Evolutionary conservation across 2,113 vertebrate genomes (phyloP).

Genomic region (Eurypyga helias): DNA sequence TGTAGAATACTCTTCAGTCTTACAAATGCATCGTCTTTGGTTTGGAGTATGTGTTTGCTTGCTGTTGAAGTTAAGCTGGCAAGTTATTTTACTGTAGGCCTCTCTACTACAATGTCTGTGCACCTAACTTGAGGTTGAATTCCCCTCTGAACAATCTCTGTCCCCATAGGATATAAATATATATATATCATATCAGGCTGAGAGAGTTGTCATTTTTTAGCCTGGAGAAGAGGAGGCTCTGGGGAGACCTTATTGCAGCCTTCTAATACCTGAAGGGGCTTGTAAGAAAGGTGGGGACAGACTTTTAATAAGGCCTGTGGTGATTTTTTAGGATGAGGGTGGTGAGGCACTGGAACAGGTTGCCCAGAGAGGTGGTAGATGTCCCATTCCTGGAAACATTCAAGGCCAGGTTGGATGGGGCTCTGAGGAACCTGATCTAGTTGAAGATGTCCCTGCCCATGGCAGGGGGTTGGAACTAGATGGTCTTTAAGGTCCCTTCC

Average conservation of each 20-base stretch:
- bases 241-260: accelerated
- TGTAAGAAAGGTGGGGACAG: neutral
- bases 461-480: neutral
- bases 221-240: neutral
- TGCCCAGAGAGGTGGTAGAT: neutral
- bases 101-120: neutral
- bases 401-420: neutral
- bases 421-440: neutral
- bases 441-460: neutral
- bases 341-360: neutral
- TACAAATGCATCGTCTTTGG: neutral
- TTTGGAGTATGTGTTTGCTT: neutral
- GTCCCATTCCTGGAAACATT: neutral
- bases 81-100: neutral
- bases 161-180: neutral
- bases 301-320: neutral
- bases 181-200: neutral
- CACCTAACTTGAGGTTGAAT: neutral
- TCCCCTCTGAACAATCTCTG: neutral
- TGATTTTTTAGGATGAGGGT: accelerated
- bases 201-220: neutral
- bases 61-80: neutral
- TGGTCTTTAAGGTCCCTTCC: neutral
- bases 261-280: neutral
- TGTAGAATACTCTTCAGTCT: neutral